These are phyloP conservation scores for Epinephelus moara DNA, from an alignment of 2,113 vertebrate genomes.

Conservation along the genomic window DNA sequence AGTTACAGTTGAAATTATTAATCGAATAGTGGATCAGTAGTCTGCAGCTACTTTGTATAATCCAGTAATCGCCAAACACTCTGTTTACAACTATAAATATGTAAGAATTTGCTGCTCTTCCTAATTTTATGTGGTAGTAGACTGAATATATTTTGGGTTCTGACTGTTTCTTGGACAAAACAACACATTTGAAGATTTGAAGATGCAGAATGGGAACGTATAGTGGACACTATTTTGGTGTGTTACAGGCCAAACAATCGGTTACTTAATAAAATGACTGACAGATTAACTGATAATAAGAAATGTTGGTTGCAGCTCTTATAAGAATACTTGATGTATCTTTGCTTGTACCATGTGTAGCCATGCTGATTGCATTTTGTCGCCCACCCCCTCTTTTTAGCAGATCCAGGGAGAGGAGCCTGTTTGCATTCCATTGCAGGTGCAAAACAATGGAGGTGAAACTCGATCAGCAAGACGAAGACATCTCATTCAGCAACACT, in stretches of 20 bases:
- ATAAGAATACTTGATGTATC: background rate
- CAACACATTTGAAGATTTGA: background rate
- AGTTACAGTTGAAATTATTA: background rate
- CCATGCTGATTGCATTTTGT: background rate
- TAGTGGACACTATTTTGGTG: background rate
- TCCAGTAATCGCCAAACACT: background rate
- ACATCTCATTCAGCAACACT: constrained; percentile 93
- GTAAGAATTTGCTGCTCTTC: background rate
- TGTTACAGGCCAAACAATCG: background rate
- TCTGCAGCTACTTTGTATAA: background rate
- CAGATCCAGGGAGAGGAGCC: constrained; percentile 75
- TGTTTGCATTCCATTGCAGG: constrained; percentile 75
- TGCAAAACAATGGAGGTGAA: constrained; percentile 94
- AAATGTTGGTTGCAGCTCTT: no score
- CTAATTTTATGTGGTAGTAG: background rate
- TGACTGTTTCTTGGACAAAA: background rate
- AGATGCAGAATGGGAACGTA: no score
- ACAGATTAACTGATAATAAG: background rate
- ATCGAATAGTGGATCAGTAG: background rate
- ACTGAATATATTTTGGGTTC: background rate
- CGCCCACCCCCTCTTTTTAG: constrained; percentile 1
- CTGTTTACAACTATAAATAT: background rate
- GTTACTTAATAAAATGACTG: background rate
- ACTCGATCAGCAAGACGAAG: constrained; percentile 91
- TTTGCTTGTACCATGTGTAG: background rate